Conservation (phyloP, 2,797 vertebrate genomes). For the Cynodonichthys magdalenae region DNA sequence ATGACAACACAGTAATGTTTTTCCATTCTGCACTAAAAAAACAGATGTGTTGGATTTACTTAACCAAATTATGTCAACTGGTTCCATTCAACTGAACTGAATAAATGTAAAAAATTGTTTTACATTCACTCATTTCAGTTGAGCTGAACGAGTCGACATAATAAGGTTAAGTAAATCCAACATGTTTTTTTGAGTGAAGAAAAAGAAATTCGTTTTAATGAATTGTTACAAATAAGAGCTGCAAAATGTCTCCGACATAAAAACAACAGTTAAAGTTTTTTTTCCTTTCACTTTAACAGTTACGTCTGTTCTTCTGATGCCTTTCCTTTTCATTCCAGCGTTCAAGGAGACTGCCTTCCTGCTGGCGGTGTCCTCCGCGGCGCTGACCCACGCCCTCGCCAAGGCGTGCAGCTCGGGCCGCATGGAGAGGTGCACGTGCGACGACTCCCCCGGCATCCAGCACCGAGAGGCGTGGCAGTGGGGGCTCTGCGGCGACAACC, state of each 20-base stretch:
- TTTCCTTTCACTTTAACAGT: neutral
- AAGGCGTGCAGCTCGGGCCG: conserved; percentile 96
- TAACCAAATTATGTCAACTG: too few relatives aligned
- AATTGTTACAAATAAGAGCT: too few relatives aligned
- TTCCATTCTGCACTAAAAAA: too few relatives aligned
- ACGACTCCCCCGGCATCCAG: conserved; percentile 94
- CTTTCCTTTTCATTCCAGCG: conserved; percentile 73
- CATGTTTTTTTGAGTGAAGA: neutral
- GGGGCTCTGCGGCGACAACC: conserved; percentile 97
- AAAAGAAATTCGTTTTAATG: conserved; percentile 13
- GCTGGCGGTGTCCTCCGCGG: conserved; percentile 91
- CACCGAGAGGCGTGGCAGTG: conserved; percentile 98
- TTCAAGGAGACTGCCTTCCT: conserved; percentile 98
- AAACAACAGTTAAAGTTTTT: neutral
- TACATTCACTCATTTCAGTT: neutral
- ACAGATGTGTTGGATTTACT: too few relatives aligned
- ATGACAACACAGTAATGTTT: conserved; percentile 36
- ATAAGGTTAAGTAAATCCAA: too few relatives aligned
- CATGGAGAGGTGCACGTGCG: conserved; percentile 98
- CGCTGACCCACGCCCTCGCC: conserved; percentile 92
- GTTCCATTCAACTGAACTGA: too few relatives aligned
- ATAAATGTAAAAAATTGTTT: too few relatives aligned
- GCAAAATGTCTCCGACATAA: neutral
- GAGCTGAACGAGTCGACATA: neutral
- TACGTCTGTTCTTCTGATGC: conserved; percentile 14